phyloP scores from a whole-genome alignment of 2,888 invertebrate species.

The Microctonus brassicae region DNA sequence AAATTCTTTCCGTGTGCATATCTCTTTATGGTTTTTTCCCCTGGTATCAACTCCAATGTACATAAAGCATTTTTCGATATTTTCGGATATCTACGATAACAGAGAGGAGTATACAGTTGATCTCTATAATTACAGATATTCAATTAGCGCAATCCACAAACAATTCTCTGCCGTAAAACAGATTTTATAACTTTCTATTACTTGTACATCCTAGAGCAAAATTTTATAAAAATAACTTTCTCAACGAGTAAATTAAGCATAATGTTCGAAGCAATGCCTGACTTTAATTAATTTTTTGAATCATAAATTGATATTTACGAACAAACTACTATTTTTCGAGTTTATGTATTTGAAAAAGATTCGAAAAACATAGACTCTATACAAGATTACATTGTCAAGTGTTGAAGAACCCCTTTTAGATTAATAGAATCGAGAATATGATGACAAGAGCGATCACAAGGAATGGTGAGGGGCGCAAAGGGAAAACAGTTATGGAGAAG shows the following conservation, averaged over 20 bases:
- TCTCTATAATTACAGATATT: neutral
- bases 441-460: constrained; percentile 54
- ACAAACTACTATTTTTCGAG: constrained; percentile 9
- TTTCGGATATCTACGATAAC: no score
- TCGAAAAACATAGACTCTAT: constrained; percentile 59
- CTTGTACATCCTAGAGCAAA: neutral
- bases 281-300: neutral
- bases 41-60: no score
- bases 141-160: neutral
- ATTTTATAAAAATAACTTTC: neutral
- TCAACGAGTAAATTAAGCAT: neutral
- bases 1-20: no score
- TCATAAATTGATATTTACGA: neutral
- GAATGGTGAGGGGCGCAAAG: constrained; percentile 48
- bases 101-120: no score
- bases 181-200: neutral
- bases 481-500: constrained; percentile 31
- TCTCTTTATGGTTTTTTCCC: no score
- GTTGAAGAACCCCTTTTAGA: constrained; percentile 69
- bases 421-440: constrained; percentile 67
- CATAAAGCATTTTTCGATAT: no score
- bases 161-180: neutral
- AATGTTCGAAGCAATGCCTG: neutral
- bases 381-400: constrained; percentile 65
- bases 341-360: constrained; percentile 52